A percentile compares a stretch with the other conserved stretches of the same genome.
Conservation (phyloP, 2,113 vertebrate genomes). For the Silurus meridionalis region DNA sequence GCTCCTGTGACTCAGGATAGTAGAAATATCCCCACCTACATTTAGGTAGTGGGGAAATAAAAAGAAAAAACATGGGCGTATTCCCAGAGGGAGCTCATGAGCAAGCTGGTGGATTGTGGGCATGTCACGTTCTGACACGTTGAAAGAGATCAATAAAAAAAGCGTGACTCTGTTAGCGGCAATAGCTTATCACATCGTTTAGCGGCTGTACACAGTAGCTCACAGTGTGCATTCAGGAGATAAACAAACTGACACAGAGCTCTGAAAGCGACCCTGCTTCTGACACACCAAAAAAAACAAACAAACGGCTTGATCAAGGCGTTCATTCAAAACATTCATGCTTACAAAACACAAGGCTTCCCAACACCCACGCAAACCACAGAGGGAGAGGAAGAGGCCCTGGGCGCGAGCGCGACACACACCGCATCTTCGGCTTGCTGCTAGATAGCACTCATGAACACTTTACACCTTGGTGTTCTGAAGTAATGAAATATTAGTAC, state of each 20-base stretch:
- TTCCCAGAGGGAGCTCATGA: neutral
- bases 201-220: conserved; percentile 20
- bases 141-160: neutral
- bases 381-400: conserved; percentile 34
- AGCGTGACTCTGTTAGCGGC: conserved; percentile 2
- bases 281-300: conserved; percentile 7
- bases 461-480: neutral
- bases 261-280: neutral
- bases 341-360: neutral
- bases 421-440: neutral
- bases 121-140: neutral
- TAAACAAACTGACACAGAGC: conserved; percentile 22
- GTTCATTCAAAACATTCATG: conserved; percentile 35
- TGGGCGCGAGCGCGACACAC: neutral
- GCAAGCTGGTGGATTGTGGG: neutral
- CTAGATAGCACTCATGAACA: neutral
- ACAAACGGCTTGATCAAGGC: conserved; percentile 27
- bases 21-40: conserved; percentile 27
- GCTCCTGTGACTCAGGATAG: neutral
- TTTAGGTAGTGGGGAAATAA: neutral
- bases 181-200: conserved; percentile 24
- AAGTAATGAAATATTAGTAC: neutral
- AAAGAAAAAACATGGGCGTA: neutral
- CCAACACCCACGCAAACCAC: conserved; percentile 24
- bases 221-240: conserved; percentile 14